Conservation (phyloP, 2,113 vertebrate species). For the Podocnemis expansa region DNA sequence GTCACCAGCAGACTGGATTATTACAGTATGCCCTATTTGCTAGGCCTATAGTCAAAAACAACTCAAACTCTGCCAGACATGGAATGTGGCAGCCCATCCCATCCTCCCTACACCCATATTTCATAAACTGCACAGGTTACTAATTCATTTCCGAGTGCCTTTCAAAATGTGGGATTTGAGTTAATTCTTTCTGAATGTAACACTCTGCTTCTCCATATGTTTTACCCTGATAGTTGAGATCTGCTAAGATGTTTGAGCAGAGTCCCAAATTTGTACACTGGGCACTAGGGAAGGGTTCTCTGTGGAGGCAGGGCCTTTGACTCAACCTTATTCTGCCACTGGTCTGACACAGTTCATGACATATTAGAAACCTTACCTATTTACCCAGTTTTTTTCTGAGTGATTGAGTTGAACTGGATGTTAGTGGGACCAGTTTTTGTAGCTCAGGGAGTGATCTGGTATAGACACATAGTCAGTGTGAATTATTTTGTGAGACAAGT, state of each 20-base stretch:
- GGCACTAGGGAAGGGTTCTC: neutral
- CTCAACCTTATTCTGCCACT: neutral
- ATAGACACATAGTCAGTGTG: neutral
- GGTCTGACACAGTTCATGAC: neutral
- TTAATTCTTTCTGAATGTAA: fast-evolving
- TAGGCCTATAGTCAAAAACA: neutral
- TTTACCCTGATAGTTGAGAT: fast-evolving
- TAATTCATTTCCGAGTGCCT: neutral
- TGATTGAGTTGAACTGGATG: neutral
- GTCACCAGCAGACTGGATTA: neutral
- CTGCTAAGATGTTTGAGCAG: neutral
- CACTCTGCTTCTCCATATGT: neutral
- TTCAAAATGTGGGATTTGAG: fast-evolving
- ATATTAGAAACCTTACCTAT: neutral
- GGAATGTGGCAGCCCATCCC: neutral
- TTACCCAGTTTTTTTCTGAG: neutral
- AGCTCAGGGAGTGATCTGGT: neutral
- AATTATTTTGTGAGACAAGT: neutral
- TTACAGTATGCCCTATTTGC: neutral
- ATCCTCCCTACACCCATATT: neutral
- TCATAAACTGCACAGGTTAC: neutral
- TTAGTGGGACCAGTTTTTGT: neutral
- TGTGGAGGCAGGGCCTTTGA: neutral
- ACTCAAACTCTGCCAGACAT: fast-evolving
- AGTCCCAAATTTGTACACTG: neutral